Conservation (phyloP, 2,888 invertebrate species). For the Idaea straminata region DNA sequence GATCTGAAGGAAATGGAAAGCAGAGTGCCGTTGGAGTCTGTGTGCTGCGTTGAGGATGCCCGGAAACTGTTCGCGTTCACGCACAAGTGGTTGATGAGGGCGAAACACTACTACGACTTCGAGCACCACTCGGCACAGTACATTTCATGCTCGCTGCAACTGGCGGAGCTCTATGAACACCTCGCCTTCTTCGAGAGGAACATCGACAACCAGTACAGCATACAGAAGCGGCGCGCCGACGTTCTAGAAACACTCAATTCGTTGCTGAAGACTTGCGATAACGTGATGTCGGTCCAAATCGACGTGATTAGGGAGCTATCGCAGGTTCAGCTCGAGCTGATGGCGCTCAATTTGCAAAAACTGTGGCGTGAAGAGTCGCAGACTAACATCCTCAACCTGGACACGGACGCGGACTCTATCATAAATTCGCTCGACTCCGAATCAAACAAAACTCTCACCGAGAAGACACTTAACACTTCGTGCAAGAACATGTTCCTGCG, state of each 20-base stretch:
- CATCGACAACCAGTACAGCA: constrained; percentile 80
- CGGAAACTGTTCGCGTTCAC: constrained; percentile 77
- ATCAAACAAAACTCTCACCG: constrained; percentile 67
- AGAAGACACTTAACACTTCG: constrained; percentile 57
- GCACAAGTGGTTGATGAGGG: constrained; percentile 81
- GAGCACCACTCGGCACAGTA: constrained; percentile 80
- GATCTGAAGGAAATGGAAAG: constrained; percentile 60
- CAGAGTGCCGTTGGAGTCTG: constrained; percentile 52
- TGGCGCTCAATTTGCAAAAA: constrained; percentile 81
- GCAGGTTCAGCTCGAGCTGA: constrained; percentile 82
- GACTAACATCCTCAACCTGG: constrained; percentile 60
- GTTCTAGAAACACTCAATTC: constrained; percentile 79
- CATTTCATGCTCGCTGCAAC: constrained; percentile 79
- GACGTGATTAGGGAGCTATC: constrained; percentile 81
- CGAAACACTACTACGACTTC: constrained; percentile 79
- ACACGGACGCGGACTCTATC: constrained; percentile 64
- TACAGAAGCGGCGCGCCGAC: constrained; percentile 81
- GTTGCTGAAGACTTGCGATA: constrained; percentile 71
- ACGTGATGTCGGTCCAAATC: constrained; percentile 75
- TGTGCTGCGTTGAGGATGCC: constrained; percentile 67
- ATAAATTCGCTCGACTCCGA: constrained; percentile 62
- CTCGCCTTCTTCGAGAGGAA: constrained; percentile 87
- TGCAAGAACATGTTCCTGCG: constrained; percentile 65
- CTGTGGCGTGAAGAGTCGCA: constrained; percentile 75
- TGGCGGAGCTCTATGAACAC: constrained; percentile 83